phyloP scores from a whole-genome alignment of 2,888 invertebrate genomes.

The Ennomos fuscantarius region DNA sequence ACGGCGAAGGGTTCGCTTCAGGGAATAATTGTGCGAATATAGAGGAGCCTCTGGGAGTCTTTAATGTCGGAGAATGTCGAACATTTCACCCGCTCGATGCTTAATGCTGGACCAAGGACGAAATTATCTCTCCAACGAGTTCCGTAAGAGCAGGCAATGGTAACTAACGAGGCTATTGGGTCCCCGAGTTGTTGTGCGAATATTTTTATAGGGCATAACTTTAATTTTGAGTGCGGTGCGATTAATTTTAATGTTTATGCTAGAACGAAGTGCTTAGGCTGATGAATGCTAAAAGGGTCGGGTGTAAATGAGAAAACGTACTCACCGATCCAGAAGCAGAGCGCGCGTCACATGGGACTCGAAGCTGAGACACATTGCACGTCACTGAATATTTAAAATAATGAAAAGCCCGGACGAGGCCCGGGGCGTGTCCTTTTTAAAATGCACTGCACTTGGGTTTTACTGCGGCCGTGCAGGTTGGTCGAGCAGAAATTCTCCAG shows the following conservation, averaged over 20 bases:
- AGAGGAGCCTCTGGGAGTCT: slow-evolving; percentile 77
- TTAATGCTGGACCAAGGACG: slow-evolving; percentile 77
- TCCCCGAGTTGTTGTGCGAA: slow-evolving; percentile 74
- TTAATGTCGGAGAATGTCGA: slow-evolving; percentile 79
- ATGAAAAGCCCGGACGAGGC: slow-evolving; percentile 73
- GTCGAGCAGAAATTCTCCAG: slow-evolving; percentile 71
- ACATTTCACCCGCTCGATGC: slow-evolving; percentile 64
- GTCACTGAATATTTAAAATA: slow-evolving; percentile 82
- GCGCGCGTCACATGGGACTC: slow-evolving; percentile 55
- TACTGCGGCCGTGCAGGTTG: slow-evolving; percentile 80
- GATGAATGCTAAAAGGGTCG: slow-evolving; percentile 59
- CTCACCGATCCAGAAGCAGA: slow-evolving; percentile 61
- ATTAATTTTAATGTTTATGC: slow-evolving; percentile 73
- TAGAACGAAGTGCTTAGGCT: slow-evolving; percentile 52
- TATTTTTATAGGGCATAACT: slow-evolving; percentile 76
- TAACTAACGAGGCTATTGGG: slow-evolving; percentile 79
- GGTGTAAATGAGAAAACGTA: slow-evolving; percentile 58
- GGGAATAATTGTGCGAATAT: slow-evolving; percentile 82
- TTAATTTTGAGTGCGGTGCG: slow-evolving; percentile 71
- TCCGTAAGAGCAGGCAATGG: slow-evolving; percentile 75
- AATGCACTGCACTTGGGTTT: slow-evolving; percentile 82
- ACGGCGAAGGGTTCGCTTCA: slow-evolving; percentile 77
- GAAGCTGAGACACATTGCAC: slow-evolving; percentile 69
- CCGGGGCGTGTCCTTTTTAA: slow-evolving; percentile 81
- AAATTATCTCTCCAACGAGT: slow-evolving; percentile 81